phyloP scores from a whole-genome alignment of 2,113 vertebrate genomes.

The Neofelis nebulosa region DNA sequence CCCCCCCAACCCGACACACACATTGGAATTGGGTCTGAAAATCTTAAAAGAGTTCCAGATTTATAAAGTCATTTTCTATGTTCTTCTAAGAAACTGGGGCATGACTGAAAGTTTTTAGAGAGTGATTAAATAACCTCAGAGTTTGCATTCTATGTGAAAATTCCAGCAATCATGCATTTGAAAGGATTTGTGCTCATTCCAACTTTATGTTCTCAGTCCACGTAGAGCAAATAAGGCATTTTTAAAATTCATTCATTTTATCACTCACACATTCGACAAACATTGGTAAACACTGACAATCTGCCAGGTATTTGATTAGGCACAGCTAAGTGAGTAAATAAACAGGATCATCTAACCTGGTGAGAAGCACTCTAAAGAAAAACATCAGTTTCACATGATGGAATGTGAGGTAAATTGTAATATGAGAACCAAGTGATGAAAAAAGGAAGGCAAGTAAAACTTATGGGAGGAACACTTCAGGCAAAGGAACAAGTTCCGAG shows the following conservation, averaged over 20 bases:
- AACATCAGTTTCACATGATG: not conserved
- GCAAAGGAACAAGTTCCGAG: not conserved
- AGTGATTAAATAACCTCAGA: not conserved
- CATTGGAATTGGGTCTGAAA: not conserved
- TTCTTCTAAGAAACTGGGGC: not conserved
- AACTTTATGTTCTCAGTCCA: not conserved
- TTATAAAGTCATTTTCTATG: not conserved
- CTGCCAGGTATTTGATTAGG: not conserved
- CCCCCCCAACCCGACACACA: not conserved
- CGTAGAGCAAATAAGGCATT: not conserved
- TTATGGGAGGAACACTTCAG: not conserved
- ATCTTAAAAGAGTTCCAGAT: not conserved
- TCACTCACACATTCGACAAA: not conserved
- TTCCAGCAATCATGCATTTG: not conserved
- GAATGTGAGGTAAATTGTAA: not conserved
- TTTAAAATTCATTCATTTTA: not conserved
- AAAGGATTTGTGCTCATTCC: not conserved
- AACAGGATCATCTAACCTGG: not conserved
- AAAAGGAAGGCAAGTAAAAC: not conserved
- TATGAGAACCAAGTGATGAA: not conserved
- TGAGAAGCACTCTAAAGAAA: not conserved
- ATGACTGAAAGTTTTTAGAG: not conserved
- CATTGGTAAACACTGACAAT: not conserved
- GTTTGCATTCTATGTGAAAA: constrained; percentile 1
- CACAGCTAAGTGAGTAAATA: not conserved